Percentiles rank a stretch among this genome's conserved stretches.
Evolutionary conservation across 1,140 invertebrate species (phyloP).

Genomic region (Argopecten irradians): DNA sequence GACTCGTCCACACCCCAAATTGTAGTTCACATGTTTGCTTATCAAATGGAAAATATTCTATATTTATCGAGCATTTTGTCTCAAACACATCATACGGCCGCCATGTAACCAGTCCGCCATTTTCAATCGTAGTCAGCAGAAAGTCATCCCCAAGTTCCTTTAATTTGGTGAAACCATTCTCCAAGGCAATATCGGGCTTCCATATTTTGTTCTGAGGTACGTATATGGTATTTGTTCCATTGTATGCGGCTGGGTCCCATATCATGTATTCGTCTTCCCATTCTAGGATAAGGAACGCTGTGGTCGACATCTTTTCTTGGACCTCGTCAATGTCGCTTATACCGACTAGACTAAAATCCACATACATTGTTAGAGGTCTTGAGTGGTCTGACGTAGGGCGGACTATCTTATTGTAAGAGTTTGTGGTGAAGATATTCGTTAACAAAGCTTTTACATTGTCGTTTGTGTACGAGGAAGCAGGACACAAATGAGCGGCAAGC

Average conservation of each 20-base stretch:
- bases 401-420: constrained; percentile 32
- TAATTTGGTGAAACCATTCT: constrained; percentile 46
- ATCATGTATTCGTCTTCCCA: constrained; percentile 45
- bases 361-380: neutral
- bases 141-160: constrained; percentile 38
- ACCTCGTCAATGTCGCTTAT: constrained; percentile 33
- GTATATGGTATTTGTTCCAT: constrained; percentile 15
- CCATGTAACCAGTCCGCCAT: constrained; percentile 96
- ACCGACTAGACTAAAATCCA: constrained; percentile 31
- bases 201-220: constrained; percentile 52
- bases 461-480: neutral
- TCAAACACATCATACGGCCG: constrained; percentile 98
- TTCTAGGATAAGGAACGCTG: neutral
- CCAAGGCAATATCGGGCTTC: constrained; percentile 49
- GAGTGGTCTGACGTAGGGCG: neutral
- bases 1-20: constrained; percentile 65
- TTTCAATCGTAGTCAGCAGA: constrained; percentile 70
- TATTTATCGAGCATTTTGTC: constrained; percentile 95
- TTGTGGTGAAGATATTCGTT: constrained; percentile 29
- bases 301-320: constrained; percentile 25
- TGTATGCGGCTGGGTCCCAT: constrained; percentile 33
- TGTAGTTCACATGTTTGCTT: constrained; percentile 82
- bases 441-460: neutral
- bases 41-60: constrained; percentile 86
- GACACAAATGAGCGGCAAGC: neutral